Evolutionary conservation across 2,113 vertebrate species (phyloP), one percentile per base, ranked within the genome.

Genomic region (Hippocampus mohnikei): DNA sequence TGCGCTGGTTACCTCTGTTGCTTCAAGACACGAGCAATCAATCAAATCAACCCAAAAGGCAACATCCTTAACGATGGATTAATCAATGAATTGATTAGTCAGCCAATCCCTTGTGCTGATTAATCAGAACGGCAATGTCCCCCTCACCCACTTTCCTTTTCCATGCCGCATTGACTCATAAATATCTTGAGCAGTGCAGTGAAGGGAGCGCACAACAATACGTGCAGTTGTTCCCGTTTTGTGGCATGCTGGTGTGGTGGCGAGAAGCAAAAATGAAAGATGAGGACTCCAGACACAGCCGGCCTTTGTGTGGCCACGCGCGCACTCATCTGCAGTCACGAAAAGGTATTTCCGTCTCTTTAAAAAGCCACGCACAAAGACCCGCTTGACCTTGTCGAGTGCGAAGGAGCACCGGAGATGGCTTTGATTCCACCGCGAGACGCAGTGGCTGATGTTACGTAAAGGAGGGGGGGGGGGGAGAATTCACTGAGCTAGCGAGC

Each of bases 301-400:
- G 9, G 55, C 59, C 87, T 90, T 90, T 91, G 90, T 91, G n/a
- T 29, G 56, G 56, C 70, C 67, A 29, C 18, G 15, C 16, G 18
- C 18, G 15, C 48, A 74, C 80, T 83, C 90, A 91, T 89, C 89
- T 88, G 90, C 88, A 87, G 88, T 76, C 85, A 86, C 71, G 83
- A 78, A 87, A 58, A 82, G 71, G 83, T 70, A 72, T 89, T 89
- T 90, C 88, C 88, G 80, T 81, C 83, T 83, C 84, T 82, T 84
- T 85, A 84, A 84, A 55, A n/a, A 84, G 60, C 69, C 21, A 3
- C 4, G 73, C 78, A 91, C 88, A 91, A 89, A 86, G 88, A 79
- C 72, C 10, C 61, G 82, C 60, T 81, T 91, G 88, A 90, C 55
- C 71, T 68, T 81, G 73, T 64, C 64, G 75, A 76, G 72, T 77